These are phyloP conservation scores for Dendrophyllia cribrosa DNA, from an alignment of 64 coral and sea anemone species.

Conservation along the genomic window DNA sequence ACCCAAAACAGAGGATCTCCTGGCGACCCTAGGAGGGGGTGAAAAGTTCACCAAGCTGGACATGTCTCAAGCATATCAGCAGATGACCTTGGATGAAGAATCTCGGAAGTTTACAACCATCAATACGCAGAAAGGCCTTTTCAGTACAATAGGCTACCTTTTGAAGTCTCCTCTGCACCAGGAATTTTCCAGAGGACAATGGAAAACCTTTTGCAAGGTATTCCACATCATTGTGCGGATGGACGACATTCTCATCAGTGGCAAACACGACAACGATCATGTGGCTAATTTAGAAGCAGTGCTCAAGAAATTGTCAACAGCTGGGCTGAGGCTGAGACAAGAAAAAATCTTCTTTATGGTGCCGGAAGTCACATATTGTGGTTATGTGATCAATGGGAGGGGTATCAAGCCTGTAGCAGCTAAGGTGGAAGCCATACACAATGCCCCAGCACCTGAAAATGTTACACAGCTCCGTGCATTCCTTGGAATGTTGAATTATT, in stretches of 20 bases:
- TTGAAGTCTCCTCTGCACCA: slow-evolving; percentile 26
- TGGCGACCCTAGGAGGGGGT: slow-evolving; percentile 55
- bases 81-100: too few relatives aligned
- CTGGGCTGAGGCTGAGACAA: slow-evolving; percentile 11
- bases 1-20: slow-evolving; percentile 63
- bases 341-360: slow-evolving; percentile 69
- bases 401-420: slow-evolving; percentile 44
- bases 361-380: slow-evolving; percentile 49
- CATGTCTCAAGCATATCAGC: slow-evolving; percentile 32
- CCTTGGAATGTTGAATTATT: slow-evolving; percentile 41
- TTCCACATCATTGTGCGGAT: slow-evolving; percentile 70
- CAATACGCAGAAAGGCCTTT: slow-evolving; percentile 48
- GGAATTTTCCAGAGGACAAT: slow-evolving; percentile 71
- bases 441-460: slow-evolving; percentile 48
- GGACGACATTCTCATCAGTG: slow-evolving; percentile 56
- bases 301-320: slow-evolving; percentile 55
- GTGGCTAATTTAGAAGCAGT: slow-evolving; percentile 27
- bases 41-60: slow-evolving; percentile 75
- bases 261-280: slow-evolving; percentile 38
- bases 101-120: too few relatives aligned
- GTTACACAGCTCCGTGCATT: slow-evolving; percentile 41
- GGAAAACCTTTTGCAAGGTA: slow-evolving; percentile 69
- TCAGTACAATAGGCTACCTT: slow-evolving; percentile 44
- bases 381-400: slow-evolving; percentile 31
- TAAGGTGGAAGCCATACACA: slow-evolving; percentile 75